Percentiles rank a stretch among this genome's conserved stretches.
These are phyloP conservation scores for Cheilosia urbana DNA, from an alignment of 2,888 invertebrate genomes.

Conservation along the genomic window DNA sequence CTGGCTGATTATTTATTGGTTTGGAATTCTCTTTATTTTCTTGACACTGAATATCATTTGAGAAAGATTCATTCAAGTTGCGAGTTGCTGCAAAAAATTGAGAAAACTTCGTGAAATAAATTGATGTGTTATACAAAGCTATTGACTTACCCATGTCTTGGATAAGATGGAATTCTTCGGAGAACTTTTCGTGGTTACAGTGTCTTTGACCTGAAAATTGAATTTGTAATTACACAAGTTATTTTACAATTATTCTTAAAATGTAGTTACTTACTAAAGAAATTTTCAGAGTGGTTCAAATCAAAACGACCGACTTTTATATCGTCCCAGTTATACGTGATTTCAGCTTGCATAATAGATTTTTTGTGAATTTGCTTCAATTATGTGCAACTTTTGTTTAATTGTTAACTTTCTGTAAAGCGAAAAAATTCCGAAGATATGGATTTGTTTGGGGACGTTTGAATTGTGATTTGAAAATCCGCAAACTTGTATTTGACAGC, in stretches of 20 bases:
- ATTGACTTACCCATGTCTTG: slow-evolving; percentile 74
- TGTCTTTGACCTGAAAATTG: slow-evolving; percentile 75
- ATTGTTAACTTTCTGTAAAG: slow-evolving; percentile 1
- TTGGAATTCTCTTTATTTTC: slow-evolving; percentile 66
- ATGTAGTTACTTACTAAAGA: slow-evolving; percentile 78
- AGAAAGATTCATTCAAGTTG: slow-evolving; percentile 24
- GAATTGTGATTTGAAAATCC: slow-evolving; percentile 59
- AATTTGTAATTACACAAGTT: slow-evolving; percentile 31
- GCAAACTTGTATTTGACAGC: slow-evolving; percentile 41
- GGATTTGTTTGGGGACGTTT: slow-evolving; percentile 45
- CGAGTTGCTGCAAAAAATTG: background rate
- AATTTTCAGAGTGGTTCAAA: slow-evolving; percentile 80
- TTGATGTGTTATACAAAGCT: background rate
- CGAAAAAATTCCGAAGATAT: background rate
- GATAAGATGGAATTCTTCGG: slow-evolving; percentile 68
- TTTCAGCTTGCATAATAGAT: slow-evolving; percentile 64
- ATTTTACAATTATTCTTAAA: background rate
- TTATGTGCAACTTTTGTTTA: background rate
- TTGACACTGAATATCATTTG: background rate
- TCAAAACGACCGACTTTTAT: slow-evolving; percentile 79
- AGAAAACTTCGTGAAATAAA: background rate
- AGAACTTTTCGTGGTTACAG: slow-evolving; percentile 76
- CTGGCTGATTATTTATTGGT: background rate
- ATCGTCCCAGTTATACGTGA: slow-evolving; percentile 80
- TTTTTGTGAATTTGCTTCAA: background rate